A percentile compares a stretch with the other conserved stretches of the same genome.
phyloP scores from a whole-genome alignment of 2,113 vertebrate species.

The Peucedramus taeniatus region DNA sequence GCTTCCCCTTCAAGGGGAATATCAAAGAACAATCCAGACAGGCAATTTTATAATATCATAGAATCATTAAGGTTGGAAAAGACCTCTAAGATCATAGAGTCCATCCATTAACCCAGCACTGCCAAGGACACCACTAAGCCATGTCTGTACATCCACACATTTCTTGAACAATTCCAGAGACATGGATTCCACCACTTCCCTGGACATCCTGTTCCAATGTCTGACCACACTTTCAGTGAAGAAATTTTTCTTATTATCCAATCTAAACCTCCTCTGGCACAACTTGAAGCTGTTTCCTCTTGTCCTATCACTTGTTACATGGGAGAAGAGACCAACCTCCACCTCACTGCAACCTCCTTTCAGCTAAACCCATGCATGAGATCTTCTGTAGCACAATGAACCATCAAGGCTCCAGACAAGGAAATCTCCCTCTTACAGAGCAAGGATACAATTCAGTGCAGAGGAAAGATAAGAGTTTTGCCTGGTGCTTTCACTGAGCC shows the following conservation, averaged over 20 bases:
- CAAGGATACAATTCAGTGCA: background rate
- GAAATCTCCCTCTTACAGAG: background rate
- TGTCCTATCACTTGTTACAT: background rate
- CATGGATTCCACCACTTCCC: background rate
- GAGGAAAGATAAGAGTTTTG: background rate
- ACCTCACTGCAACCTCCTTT: background rate
- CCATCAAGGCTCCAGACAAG: background rate
- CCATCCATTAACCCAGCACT: background rate
- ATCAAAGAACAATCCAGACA: background rate
- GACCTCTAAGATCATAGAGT: background rate
- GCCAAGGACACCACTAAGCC: background rate
- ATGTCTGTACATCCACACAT: background rate
- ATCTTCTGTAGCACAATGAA: background rate
- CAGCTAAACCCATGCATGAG: background rate
- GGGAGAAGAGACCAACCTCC: fast-evolving
- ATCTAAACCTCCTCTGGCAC: background rate
- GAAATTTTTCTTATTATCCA: background rate
- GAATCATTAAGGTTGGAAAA: background rate
- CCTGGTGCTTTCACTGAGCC: background rate
- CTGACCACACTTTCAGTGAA: background rate
- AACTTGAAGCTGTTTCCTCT: background rate
- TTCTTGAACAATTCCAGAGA: background rate
- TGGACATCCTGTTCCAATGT: background rate
- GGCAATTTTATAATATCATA: background rate
- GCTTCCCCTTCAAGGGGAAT: background rate